Evolutionary conservation across 2,888 invertebrate genomes (phyloP).

Genomic region (Nomada lathburiana): DNA sequence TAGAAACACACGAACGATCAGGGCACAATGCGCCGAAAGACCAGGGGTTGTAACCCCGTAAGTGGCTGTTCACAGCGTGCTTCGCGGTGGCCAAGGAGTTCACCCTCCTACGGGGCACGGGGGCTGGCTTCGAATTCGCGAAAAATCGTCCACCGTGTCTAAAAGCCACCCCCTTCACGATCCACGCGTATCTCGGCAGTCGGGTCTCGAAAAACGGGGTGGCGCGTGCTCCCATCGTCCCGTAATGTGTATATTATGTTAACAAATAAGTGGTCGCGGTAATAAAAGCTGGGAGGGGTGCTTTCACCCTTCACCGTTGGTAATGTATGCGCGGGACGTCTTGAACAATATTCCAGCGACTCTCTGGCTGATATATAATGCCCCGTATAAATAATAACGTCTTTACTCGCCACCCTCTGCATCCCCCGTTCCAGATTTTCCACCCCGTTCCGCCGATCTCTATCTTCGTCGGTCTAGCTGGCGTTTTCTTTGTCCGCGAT

Average conservation of each 20-base stretch:
- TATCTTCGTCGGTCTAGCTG: constrained; percentile 12
- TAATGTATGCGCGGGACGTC: constrained; percentile 82
- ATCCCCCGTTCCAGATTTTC: constrained; percentile 38
- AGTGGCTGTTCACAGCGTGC: constrained; percentile 47
- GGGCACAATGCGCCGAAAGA: constrained; percentile 12
- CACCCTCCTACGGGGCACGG: background rate
- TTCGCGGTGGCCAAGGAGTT: constrained; percentile 29
- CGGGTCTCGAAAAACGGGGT: constrained; percentile 30
- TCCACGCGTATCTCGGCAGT: constrained; percentile 18
- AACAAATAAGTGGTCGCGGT: constrained; percentile 82
- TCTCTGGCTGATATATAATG: constrained; percentile 80
- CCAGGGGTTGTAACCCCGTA: constrained; percentile 14
- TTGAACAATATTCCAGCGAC: constrained; percentile 82
- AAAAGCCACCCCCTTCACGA: constrained; percentile 68
- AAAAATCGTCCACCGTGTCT: constrained; percentile 79
- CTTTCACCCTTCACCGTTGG: constrained; percentile 41
- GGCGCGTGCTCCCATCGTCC: constrained; percentile 72
- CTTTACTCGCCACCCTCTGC: constrained; percentile 56
- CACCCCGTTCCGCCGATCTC: background rate
- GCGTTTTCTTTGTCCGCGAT: constrained; percentile 21
- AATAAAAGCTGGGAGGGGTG: constrained; percentile 76
- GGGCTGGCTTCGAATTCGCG: constrained; percentile 48
- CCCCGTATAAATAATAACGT: constrained; percentile 81
- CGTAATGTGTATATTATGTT: constrained; percentile 83
- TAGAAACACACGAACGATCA: constrained; percentile 56